Evolutionary conservation across 2,113 vertebrate species (phyloP).

Genomic region (Phycodurus eques): DNA sequence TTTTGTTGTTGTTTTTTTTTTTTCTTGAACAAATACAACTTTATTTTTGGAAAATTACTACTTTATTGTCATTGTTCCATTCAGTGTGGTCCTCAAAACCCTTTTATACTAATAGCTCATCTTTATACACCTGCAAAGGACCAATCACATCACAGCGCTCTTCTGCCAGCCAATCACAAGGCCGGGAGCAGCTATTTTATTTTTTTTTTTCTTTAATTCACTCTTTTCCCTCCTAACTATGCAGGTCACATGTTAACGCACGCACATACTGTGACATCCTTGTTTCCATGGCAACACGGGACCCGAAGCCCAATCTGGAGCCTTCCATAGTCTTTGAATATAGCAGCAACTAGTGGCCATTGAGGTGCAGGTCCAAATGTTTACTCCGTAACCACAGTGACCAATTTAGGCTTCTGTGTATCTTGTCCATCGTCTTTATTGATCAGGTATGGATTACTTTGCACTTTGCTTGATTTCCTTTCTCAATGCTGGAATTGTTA

Average conservation of each 20-base stretch:
- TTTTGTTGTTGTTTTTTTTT: no score
- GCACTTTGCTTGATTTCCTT: neutral
- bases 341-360: conserved; percentile 10
- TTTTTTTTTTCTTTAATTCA: neutral
- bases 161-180: conserved; percentile 31
- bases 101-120: neutral
- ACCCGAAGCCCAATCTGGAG: neutral
- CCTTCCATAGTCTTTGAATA: neutral
- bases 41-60: no score
- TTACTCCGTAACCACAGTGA: conserved; percentile 1
- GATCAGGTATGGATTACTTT: conserved; percentile 40
- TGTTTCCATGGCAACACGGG: neutral
- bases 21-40: no score
- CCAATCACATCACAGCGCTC: neutral
- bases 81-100: no score
- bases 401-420: conserved; percentile 3
- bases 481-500: conserved; percentile 27
- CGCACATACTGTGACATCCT: neutral
- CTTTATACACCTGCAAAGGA: conserved; percentile 5
- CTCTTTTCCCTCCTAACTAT: neutral
- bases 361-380: neutral
- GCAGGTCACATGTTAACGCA: neutral
- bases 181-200: neutral
- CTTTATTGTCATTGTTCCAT: no score
- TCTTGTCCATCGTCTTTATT: conserved; percentile 21